Percentiles rank a stretch among this genome's conserved stretches.
Evolutionary conservation across 2,888 invertebrate genomes (phyloP).

Genomic region (Eupsilia transversa): DNA sequence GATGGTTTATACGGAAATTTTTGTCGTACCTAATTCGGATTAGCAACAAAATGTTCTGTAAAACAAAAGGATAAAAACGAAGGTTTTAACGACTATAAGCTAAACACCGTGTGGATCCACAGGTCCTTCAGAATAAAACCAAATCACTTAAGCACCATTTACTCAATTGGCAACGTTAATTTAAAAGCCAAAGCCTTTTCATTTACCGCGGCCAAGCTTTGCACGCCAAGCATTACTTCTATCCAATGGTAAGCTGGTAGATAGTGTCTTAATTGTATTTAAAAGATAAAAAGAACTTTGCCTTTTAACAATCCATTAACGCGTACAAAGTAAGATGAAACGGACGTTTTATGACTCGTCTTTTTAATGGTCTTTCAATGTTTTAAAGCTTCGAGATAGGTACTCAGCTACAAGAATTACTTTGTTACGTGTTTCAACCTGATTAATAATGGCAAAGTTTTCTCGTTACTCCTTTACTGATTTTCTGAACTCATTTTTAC

Average conservation of each 20-base stretch:
- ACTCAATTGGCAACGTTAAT: conserved; percentile 53
- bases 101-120: conserved; percentile 27
- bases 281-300: conserved; percentile 57
- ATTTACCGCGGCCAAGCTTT: conserved; percentile 27
- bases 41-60: not conserved
- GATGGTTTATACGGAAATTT: not conserved
- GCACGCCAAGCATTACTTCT: conserved; percentile 51
- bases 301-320: conserved; percentile 67
- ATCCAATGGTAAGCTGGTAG: conserved; percentile 29
- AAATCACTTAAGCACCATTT: conserved; percentile 45
- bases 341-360: conserved; percentile 64
- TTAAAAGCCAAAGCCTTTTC: conserved; percentile 49
- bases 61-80: not conserved
- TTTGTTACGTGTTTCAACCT: conserved; percentile 50
- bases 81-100: conserved; percentile 7
- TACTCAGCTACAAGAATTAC: conserved; percentile 46
- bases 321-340: conserved; percentile 63
- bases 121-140: conserved; percentile 30
- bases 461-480: conserved; percentile 63
- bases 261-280: conserved; percentile 60
- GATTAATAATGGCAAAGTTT: conserved; percentile 61
- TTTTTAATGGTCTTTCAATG: conserved; percentile 70
- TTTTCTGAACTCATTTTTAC: conserved; percentile 61
- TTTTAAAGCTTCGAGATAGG: conserved; percentile 54
- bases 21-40: not conserved